Evolutionary conservation across 2,113 vertebrate genomes (phyloP), one percentile per base, ranked within the genome.

Genomic region (Sturnus vulgaris): DNA sequence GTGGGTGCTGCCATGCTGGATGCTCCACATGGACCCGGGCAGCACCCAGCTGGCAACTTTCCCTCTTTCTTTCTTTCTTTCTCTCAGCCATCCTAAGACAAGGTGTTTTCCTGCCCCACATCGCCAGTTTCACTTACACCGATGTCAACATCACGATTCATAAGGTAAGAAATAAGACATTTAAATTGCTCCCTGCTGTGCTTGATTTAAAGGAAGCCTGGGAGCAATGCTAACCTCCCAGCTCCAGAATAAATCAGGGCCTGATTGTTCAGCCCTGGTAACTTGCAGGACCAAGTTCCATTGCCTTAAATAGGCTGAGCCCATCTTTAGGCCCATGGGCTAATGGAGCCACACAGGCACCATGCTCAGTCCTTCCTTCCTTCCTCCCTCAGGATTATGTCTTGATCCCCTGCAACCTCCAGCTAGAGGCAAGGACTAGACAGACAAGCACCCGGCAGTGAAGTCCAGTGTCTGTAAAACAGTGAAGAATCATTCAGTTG

Each of bases 391-490:
- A 96, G 96, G 95, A 92, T 37, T 96, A 97, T 0, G 76, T 96
- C 90, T 37, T 93, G 86, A n/a, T 96, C 12, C 68, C 92, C 71
- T 97, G 96, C 72, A 86, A 96, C 92, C 83, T 97, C 9, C 5
- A 73, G 90, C 68, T 92, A 1, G 61, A 40, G 49, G 52, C 5
- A 0, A 35, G 1, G 49, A 16, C 3, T 0, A 12, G 13, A 19
- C 12, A 35, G 64, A 6, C 11, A 11, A 66, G 4, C 13, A 27
- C 27, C 11, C 0, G 1, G 66, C 14, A 17, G 52, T 94, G 91
- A 93, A 47, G 12, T 3, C 33, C 5, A 12, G 14, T 2, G 23
- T 12, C 47, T 2, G 7, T 3, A 18, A 46, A 55, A 20, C 42
- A 10, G 47, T 2, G 37, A 61, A 25, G 28, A 65, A 31, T 27